Conservation (phyloP, 1,140 invertebrate species). For the Physella acuta region DNA sequence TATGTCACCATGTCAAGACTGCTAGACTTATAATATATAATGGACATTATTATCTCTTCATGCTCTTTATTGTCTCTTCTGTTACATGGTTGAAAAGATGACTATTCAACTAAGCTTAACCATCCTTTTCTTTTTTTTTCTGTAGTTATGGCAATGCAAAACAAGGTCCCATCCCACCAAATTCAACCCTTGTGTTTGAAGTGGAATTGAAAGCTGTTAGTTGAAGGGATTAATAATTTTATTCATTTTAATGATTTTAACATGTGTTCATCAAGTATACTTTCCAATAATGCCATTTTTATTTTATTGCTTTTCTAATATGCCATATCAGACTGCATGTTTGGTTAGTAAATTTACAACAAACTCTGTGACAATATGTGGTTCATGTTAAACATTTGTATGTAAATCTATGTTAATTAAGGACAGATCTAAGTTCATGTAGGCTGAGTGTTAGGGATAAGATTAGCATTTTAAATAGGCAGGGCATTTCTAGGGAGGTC, state of each 20-base stretch:
- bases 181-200: slow-evolving; percentile 55
- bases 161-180: slow-evolving; percentile 48
- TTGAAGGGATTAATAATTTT: slow-evolving; percentile 31
- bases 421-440: too few species aligned
- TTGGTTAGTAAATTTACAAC: neutral
- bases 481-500: too few species aligned
- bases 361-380: too few species aligned
- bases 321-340: neutral
- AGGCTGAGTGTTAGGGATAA: too few species aligned
- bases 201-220: slow-evolving; percentile 68
- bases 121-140: neutral
- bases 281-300: neutral
- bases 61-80: neutral
- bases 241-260: neutral
- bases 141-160: slow-evolving; percentile 56
- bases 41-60: too few species aligned
- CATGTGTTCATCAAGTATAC: neutral
- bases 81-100: neutral
- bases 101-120: neutral
- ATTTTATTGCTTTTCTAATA: neutral
- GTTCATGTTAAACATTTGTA: too few species aligned
- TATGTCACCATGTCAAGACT: too few species aligned
- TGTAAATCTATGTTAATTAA: too few species aligned
- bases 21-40: too few species aligned
- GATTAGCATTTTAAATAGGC: too few species aligned